Evolutionary conservation across 2,888 invertebrate species (phyloP), one percentile per base, ranked within the genome.

Genomic region (Dromius quadrimaculatus): DNA sequence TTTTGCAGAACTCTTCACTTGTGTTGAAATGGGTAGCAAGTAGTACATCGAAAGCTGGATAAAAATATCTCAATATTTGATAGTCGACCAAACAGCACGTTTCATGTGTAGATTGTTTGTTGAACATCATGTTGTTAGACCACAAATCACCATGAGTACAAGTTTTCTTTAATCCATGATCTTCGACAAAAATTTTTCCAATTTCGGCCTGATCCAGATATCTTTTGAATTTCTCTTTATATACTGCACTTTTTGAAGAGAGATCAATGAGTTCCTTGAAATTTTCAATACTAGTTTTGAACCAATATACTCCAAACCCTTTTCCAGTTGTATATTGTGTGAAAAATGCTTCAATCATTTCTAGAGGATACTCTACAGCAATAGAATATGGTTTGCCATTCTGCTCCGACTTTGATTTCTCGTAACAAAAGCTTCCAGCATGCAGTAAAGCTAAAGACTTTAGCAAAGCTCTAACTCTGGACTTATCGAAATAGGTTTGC

Each of bases 71-170:
- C 2, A 80, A 41, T 0, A 76, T 71, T 74, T 81, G 81, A 69
- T 76, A 81, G 72, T 81, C 81, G 9, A 81, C 72, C 8, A 80
- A 69, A 72, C 77, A 76, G 4, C 75, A 74, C n/a, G n/a, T n/a
- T 11, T 15, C 23, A 11, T 15, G 6, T 8, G n/a, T 22, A 13
- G 22, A 13, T 5, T 1, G n/a, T 9, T 11, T 6, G 1, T 41
- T 41, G 43, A 57, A 68, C 57, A 68, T 41, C 54, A 68, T 68
- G 11, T 68, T 68, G 47, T 68, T 68, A 2, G 68, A 57, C 68
- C 57, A 68, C 23, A 68, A 41, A 41, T 68, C 68, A n/a, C 68
- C 68, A 41, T 68, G 68, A 0, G 36, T 57, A 5, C 22, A 41
- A 50, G n/a, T 13, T 22, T 50, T 50, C 13, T 50, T 50, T 22